Evolutionary conservation across 2,113 vertebrate genomes (phyloP), one percentile per base, ranked within the genome.

Genomic region (Dunckerocampus dactyliophorus): DNA sequence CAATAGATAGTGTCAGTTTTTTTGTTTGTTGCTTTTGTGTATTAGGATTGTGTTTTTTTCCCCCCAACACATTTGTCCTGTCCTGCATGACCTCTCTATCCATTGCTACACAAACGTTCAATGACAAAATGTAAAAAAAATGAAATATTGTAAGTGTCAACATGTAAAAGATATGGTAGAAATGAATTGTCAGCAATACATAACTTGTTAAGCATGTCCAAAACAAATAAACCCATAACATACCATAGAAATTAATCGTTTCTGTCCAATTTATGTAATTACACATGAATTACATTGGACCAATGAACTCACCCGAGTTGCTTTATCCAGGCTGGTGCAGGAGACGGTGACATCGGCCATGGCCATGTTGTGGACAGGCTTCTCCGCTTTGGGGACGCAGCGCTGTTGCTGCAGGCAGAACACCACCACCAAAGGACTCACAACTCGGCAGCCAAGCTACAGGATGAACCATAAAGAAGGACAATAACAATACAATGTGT

Each of bases 311-410:
- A 99, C 97, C 92, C 97, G 90, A 54, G 89, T 78, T 2, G 92
- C 90, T 83, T 95, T 99, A 12, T 95, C 94, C 61, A 99, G 85
- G 71, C 92, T 98, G 67, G 97, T 99, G 77, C 97, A 99, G 67
- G 94, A 97, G 69, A 98, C 51, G 0, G 88, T 95, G 46, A 98
- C 72, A 22, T 94, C 93, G 1, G 92, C 94, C 95, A 99, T 94
- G 46, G 94, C 88, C 97, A 99, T 98, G 81, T 90, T 99, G 74
- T 93, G 94, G 45, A 99, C 92, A 0, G 97, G 96, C 52, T 88
- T 76, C 69, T 97, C 94, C 0, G 97, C 97, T 79, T 91, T 94
- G 0, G 97, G 97, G 16, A 99, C 95, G 47, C 93, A 95, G 0
- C 73, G 90, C 67, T 98, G 94, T 28, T 92, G 90, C 58, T 93